A percentile compares a stretch with the other conserved stretches of the same genome.
These are phyloP conservation scores for Dendronephthya gigantea DNA, from an alignment of 64 coral and sea anemone species.

Conservation along the genomic window DNA sequence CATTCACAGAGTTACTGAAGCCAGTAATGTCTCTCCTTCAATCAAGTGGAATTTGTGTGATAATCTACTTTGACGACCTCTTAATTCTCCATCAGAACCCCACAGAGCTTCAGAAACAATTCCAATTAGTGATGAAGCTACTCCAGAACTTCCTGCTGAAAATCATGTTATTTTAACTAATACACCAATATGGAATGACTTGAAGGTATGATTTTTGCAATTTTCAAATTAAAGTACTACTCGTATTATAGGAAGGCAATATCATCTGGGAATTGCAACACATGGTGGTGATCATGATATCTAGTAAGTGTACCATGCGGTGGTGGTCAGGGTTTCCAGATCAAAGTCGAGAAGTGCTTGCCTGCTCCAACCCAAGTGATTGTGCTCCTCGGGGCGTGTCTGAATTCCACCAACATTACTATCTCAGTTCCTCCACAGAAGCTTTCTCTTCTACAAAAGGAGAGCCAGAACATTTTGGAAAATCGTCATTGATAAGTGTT, in stretches of 20 bases:
- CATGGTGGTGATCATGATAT: background rate
- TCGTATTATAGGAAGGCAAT: too few species aligned
- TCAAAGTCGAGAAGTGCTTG: too few species aligned
- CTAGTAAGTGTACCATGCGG: background rate
- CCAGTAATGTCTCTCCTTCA: background rate
- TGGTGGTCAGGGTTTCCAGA: background rate
- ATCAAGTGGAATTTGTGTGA: conserved; percentile 4
- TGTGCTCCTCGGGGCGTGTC: too few species aligned
- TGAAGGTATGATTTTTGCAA: conserved; percentile 41
- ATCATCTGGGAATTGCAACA: too few species aligned
- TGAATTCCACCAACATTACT: too few species aligned
- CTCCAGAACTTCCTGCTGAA: conserved; percentile 53
- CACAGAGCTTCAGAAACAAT: background rate
- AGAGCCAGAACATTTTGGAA: background rate
- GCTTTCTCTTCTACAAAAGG: background rate
- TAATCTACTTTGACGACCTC: conserved; percentile 38
- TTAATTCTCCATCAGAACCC: background rate
- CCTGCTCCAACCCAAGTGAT: too few species aligned
- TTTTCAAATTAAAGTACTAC: background rate
- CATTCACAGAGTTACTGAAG: conserved; percentile 30
- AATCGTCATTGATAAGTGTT: background rate
- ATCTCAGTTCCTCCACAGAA: too few species aligned
- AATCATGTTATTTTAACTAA: conserved; percentile 82
- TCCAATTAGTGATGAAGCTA: too few species aligned
- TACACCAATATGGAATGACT: conserved; percentile 83